Conservation (phyloP, 2,113 vertebrate species). For the Fregata magnificens region DNA sequence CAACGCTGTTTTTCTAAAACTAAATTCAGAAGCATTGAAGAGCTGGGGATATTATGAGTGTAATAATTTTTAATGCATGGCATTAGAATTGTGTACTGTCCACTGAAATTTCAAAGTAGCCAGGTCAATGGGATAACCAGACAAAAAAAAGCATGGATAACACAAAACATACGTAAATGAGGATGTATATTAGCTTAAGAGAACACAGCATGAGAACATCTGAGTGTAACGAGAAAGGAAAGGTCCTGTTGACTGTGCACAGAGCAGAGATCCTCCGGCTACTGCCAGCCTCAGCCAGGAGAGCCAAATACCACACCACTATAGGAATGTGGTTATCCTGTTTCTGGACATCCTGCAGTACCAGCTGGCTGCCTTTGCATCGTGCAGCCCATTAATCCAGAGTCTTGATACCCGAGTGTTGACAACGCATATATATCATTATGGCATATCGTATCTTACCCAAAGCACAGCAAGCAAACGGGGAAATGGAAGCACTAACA, state of each 20-base stretch:
- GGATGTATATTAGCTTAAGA: background rate
- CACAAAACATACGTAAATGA: background rate
- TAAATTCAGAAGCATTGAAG: background rate
- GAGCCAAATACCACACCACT: too few species aligned
- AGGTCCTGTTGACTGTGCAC: background rate
- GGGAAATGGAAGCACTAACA: background rate
- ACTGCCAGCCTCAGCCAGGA: background rate
- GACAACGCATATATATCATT: background rate
- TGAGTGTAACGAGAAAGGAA: background rate
- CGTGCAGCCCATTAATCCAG: background rate
- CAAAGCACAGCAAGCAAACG: background rate
- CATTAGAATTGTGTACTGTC: background rate
- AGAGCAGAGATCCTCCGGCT: background rate
- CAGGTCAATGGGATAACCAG: background rate
- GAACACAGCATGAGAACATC: background rate
- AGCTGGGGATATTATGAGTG: background rate
- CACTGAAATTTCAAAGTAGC: background rate
- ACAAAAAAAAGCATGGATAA: background rate
- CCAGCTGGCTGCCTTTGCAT: background rate
- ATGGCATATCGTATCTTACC: fast-evolving
- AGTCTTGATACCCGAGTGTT: background rate
- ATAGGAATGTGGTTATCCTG: background rate
- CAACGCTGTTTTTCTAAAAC: background rate
- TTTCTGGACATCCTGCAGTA: background rate
- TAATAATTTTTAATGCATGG: background rate